Percentiles rank a stretch among this genome's conserved stretches.
Conservation (phyloP, 2,888 invertebrate species). For the Megalurothrips usitatus region DNA sequence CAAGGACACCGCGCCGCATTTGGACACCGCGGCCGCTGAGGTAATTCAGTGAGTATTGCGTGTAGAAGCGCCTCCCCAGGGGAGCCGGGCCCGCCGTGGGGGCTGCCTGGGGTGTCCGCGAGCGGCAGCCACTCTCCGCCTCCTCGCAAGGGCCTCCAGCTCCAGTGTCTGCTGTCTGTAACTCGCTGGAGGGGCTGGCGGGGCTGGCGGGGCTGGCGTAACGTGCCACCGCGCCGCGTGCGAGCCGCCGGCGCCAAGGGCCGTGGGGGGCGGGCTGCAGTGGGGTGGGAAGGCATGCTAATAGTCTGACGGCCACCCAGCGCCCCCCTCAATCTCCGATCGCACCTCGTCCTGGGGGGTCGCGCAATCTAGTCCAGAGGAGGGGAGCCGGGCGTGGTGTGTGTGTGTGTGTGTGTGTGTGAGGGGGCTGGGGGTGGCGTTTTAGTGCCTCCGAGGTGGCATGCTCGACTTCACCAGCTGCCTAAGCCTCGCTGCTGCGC, state of each 20-base stretch:
- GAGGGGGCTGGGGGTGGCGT: background rate
- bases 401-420: background rate
- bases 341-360: constrained; percentile 14
- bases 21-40: too few relatives aligned
- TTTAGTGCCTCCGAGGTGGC: background rate
- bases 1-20: too few relatives aligned
- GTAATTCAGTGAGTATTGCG: too few relatives aligned
- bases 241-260: too few relatives aligned
- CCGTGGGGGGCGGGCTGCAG: too few relatives aligned
- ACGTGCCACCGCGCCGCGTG: background rate
- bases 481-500: background rate
- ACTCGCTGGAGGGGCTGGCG: background rate
- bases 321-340: constrained; percentile 15
- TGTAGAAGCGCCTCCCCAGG: too few relatives aligned
- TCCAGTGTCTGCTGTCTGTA: too few relatives aligned
- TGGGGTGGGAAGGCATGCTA: background rate
- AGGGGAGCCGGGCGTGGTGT: background rate
- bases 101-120: too few relatives aligned
- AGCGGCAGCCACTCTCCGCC: too few relatives aligned
- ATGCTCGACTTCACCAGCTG: background rate
- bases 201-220: background rate
- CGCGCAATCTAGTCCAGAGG: background rate
- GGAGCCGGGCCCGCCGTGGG: too few relatives aligned
- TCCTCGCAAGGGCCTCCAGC: too few relatives aligned
- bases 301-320: constrained; percentile 1